These are phyloP conservation scores for Aurelia aurita DNA, from an alignment of 30 jellyfish, hydroid and myxozoan species.

Conservation along the genomic window DNA sequence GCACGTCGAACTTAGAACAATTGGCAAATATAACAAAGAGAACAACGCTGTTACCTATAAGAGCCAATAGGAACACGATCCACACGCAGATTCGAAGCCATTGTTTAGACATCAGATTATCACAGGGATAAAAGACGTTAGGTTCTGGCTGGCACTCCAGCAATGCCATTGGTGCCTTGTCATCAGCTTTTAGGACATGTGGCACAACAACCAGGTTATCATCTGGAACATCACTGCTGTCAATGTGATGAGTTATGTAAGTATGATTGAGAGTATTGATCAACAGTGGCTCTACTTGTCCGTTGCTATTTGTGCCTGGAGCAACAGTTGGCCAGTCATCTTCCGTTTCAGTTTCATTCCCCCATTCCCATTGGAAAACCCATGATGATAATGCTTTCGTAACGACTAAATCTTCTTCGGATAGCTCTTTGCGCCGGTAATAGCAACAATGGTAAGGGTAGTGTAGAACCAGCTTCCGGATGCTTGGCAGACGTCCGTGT, in stretches of 20 bases:
- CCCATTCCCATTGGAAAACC: constrained; percentile 53
- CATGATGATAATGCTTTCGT: constrained; percentile 30
- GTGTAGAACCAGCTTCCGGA: constrained; percentile 64
- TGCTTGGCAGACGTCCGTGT: constrained; percentile 78
- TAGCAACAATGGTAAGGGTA: constrained; percentile 98
- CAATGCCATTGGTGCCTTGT: background rate
- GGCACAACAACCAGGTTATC: constrained; percentile 21
- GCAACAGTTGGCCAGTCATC: constrained; percentile 42
- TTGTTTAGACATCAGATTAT: constrained; percentile 88
- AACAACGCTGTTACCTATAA: constrained; percentile 87
- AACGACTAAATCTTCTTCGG: constrained; percentile 36
- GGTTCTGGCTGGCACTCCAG: constrained; percentile 86
- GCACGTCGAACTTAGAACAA: constrained; percentile 87
- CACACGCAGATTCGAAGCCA: constrained; percentile 98
- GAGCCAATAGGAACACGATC: constrained; percentile 92
- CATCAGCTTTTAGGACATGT: background rate
- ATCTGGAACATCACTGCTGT: background rate
- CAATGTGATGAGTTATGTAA: background rate
- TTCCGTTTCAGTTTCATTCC: constrained; percentile 37
- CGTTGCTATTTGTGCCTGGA: constrained; percentile 29
- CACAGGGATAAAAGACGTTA: constrained; percentile 97
- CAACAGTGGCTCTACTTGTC: constrained; percentile 59
- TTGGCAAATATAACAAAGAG: constrained; percentile 77
- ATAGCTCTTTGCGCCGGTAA: constrained; percentile 54
- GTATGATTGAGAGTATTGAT: constrained; percentile 21